These are phyloP conservation scores for Chionis minor DNA, from an alignment of 2,113 vertebrate genomes.

Conservation along the genomic window DNA sequence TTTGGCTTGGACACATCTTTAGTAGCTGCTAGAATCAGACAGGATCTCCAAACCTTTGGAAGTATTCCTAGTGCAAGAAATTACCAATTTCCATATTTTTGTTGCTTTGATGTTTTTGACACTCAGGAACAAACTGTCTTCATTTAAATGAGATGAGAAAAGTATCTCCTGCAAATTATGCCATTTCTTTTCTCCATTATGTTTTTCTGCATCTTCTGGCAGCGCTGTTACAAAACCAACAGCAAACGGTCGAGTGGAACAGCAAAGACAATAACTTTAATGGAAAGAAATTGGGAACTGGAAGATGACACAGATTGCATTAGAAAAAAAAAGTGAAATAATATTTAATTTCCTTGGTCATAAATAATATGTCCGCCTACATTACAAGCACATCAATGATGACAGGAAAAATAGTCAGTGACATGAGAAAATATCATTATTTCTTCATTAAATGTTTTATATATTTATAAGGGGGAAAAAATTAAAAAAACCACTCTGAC, in stretches of 20 bases:
- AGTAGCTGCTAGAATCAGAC: constrained; percentile 10
- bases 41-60: constrained; percentile 42
- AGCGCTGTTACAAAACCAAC: constrained; percentile 62
- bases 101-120: constrained; percentile 71
- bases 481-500: constrained; percentile 24
- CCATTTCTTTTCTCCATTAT: constrained; percentile 75
- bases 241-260: constrained; percentile 68
- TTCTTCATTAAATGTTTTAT: constrained; percentile 75
- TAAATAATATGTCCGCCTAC: constrained; percentile 78
- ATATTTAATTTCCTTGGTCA: constrained; percentile 80
- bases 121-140: constrained; percentile 74
- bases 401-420: constrained; percentile 73
- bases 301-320: constrained; percentile 74
- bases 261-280: constrained; percentile 79
- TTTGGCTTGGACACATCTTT: constrained; percentile 14
- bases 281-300: constrained; percentile 72
- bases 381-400: constrained; percentile 75
- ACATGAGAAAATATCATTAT: constrained; percentile 74
- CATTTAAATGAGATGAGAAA: constrained; percentile 75
- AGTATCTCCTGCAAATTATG: constrained; percentile 75
- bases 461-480: constrained; percentile 12
- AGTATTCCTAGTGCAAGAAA: constrained; percentile 43
- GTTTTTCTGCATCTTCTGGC: constrained; percentile 65
- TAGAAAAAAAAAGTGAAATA: constrained; percentile 71
- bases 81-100: constrained; percentile 52